Base-by-base conservation (phyloP, 2,888 invertebrate genomes). In the Microctonus hyperodae region DNA sequence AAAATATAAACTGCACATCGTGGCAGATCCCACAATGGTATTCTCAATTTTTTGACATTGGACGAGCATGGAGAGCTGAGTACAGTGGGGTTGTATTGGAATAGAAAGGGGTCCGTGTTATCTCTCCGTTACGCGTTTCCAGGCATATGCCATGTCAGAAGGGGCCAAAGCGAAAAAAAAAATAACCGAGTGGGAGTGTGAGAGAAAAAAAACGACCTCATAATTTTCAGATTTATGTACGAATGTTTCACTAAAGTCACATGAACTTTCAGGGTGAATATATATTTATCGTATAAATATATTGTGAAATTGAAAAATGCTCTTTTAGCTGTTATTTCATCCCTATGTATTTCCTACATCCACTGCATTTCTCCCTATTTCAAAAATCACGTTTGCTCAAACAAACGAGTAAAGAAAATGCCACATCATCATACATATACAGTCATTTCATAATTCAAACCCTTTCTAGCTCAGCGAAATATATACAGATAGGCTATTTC, bases 201-300 rank as follows among this genome's bases (percentile, higher is more conserved):
- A 60, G 59, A n/a, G 25, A 23, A 57, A 58, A 59, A 40, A 40
- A 58, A 64, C 44, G 40, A 75, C 68, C 77, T 81, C 80, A 80
- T 82, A 82, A 82, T 82, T 82, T 82, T 80, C 80, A 81, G 81
- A 83, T 82, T 83, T 83, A 82, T 82, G 82, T 81, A 81, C 82
- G 81, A 82, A 80, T 80, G 80, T 79, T 79, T 78, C 78, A 76
- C 74, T 70, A 67, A 70, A 67, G 70, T 53, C 61, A 67, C 59
- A 61, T 50, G 40, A 35, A 60, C 35, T 48, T 51, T 62, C 69
- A 73, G 76, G 77, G 75, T 78, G 81, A 82, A 44, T 44, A 16
- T 44, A 44, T 81, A 75, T 74, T 73, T 80, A 83, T 82, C 82
- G 76, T 79, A 80, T 80, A 76, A 76, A 79, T 44, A 16, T 81